These are phyloP conservation scores for Candoia aspera DNA, from an alignment of 2,113 vertebrate species.

Conservation along the genomic window DNA sequence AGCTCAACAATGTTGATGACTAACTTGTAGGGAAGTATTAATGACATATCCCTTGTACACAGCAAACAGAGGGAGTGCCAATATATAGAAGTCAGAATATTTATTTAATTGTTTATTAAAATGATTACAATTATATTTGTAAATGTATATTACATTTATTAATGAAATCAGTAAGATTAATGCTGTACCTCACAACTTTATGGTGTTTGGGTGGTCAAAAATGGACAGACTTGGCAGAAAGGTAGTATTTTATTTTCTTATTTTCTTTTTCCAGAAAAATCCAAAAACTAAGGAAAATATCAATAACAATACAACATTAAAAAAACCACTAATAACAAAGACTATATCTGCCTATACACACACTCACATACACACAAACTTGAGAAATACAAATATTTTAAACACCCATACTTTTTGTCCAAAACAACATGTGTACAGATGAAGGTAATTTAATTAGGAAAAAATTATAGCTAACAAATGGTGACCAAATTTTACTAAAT, in stretches of 20 bases:
- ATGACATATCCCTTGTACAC: too few species aligned
- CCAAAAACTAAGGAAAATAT: background rate
- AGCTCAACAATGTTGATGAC: too few species aligned
- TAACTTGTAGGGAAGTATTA: too few species aligned
- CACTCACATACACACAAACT: background rate
- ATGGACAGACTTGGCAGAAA: background rate
- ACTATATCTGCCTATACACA: background rate
- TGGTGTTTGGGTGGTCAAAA: background rate
- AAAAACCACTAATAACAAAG: background rate
- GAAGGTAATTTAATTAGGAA: background rate
- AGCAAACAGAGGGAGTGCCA: too few species aligned
- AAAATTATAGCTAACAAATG: background rate
- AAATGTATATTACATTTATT: too few species aligned
- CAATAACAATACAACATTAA: background rate
- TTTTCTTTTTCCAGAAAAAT: background rate
- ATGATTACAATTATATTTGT: too few species aligned
- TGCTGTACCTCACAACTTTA: background rate
- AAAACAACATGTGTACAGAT: background rate
- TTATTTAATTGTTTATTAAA: too few species aligned
- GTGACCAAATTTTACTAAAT: background rate
- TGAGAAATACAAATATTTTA: background rate
- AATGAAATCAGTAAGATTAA: too few species aligned
- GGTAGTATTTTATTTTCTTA: background rate
- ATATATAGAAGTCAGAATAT: too few species aligned
- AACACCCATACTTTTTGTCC: background rate